phyloP scores from a whole-genome alignment of 2,888 invertebrate species.

The Eupithecia centaureata region DNA sequence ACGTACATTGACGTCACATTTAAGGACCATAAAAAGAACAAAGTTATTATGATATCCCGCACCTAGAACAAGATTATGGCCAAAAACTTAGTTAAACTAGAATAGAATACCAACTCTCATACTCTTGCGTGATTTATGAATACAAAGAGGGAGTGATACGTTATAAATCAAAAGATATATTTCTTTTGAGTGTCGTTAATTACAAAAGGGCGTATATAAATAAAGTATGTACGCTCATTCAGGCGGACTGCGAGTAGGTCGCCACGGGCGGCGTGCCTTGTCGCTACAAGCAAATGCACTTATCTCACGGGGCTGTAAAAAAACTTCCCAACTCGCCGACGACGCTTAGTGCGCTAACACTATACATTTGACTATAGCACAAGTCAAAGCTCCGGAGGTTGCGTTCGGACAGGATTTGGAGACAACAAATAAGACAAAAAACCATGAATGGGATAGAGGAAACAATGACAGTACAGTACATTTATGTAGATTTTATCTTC shows the following conservation, averaged over 20 bases:
- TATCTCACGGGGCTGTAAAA: slow-evolving; percentile 80
- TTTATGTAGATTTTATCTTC: slow-evolving; percentile 57
- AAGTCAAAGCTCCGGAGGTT: slow-evolving; percentile 75
- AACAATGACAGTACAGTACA: slow-evolving; percentile 70
- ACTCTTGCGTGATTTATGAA: slow-evolving; percentile 9
- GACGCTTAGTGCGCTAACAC: slow-evolving; percentile 77
- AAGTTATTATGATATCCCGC: not conserved
- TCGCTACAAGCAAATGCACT: slow-evolving; percentile 84
- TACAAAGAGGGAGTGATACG: slow-evolving; percentile 54
- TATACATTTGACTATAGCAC: slow-evolving; percentile 60
- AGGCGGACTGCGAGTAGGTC: slow-evolving; percentile 72
- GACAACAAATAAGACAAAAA: slow-evolving; percentile 67
- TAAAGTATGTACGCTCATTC: slow-evolving; percentile 76
- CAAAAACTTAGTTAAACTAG: not conserved
- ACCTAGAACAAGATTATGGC: not conserved
- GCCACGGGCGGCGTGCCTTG: slow-evolving; percentile 73
- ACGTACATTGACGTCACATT: not conserved
- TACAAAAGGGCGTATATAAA: slow-evolving; percentile 80
- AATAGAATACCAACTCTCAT: not conserved
- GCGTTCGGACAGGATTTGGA: slow-evolving; percentile 70
- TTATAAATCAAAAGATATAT: slow-evolving; percentile 76
- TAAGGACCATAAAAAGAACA: not conserved
- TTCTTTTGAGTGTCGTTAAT: slow-evolving; percentile 80
- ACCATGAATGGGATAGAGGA: slow-evolving; percentile 60
- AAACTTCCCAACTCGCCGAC: slow-evolving; percentile 74